Base-by-base conservation (phyloP, 1,140 invertebrate species). In the Tachypleus tridentatus region DNA sequence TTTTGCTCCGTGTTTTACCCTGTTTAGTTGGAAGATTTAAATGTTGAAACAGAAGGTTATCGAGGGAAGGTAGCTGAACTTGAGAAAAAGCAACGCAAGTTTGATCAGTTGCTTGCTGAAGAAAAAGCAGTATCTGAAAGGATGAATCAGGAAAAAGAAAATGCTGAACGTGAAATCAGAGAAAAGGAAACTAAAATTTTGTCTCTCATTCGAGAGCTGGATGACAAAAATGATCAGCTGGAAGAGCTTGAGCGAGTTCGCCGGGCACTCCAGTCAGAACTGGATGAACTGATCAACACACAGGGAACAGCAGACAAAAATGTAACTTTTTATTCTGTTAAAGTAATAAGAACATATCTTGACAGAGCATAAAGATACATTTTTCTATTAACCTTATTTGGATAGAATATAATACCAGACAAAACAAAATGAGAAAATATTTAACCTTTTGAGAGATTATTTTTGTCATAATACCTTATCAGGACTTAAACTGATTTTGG, bases 11-110 rank as follows among this genome's bases (percentile, higher is more conserved):
- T 49, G 5, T 51, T 10, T n/a, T 10, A 6, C 5, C 4, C 4
- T 8, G 57, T 56, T 7, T 60, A 74, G 74, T 72, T 80, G 11
- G 80, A 80, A 64, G 80, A 81, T 72, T 64, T 78, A 54, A 79
- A 72, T 62, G 73, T 79, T 29, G 94, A 97, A 67, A 77, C 97
- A 68, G 94, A 97, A 76, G 84, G 86, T 48, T 93, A 97, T 75
- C 82, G 93, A 58, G 84, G 87, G 56, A 95, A 95, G 77, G 77
- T 79, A 9, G 79, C 86, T 52, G 92, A 96, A 74, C 75, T 97
- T 64, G 95, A 98, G 75, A 98, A 98, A 83, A 97, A 95, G 75
- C 95, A 98, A 74, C 88, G 95, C 78, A 98, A 96, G 78, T 99
- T 99, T 77, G 97, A 99, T 75, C 95, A 97, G 79, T 83, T 90